phyloP scores from a whole-genome alignment of 2,113 vertebrate genomes.

The Paramormyrops kingsleyae region DNA sequence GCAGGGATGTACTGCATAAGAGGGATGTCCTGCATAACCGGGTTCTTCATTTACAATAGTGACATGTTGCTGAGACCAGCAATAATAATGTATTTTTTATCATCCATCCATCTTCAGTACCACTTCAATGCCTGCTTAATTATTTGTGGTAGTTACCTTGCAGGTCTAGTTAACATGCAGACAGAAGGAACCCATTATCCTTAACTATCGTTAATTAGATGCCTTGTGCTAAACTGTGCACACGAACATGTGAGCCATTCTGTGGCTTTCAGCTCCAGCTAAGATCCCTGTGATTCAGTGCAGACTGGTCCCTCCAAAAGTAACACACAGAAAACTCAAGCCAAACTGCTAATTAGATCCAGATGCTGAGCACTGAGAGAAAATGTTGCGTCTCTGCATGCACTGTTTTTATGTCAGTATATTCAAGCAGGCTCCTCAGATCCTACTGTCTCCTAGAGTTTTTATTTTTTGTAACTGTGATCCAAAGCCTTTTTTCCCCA shows the following conservation, averaged over 20 bases:
- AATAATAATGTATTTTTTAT: conserved; percentile 17
- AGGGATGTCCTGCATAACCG: too few relatives aligned
- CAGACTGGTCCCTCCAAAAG: background rate
- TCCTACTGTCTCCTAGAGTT: background rate
- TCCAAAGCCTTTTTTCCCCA: background rate
- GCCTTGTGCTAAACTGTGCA: background rate
- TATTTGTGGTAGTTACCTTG: background rate
- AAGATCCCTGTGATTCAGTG: background rate
- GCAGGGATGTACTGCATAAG: background rate
- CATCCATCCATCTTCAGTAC: background rate
- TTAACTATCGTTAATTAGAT: background rate
- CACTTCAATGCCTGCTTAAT: background rate
- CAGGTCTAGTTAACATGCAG: background rate
- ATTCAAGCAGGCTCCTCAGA: background rate
- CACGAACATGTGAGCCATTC: background rate
- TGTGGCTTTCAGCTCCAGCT: background rate
- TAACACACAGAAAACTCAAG: background rate
- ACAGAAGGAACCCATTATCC: background rate
- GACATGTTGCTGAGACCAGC: conserved; percentile 13
- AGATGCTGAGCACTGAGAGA: background rate
- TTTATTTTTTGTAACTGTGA: background rate
- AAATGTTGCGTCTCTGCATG: background rate
- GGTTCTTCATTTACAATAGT: background rate
- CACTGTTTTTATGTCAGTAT: background rate
- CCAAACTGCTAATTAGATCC: conserved; percentile 8